Evolutionary conservation across 2,113 vertebrate species (phyloP).

Genomic region (Lophius piscatorius): DNA sequence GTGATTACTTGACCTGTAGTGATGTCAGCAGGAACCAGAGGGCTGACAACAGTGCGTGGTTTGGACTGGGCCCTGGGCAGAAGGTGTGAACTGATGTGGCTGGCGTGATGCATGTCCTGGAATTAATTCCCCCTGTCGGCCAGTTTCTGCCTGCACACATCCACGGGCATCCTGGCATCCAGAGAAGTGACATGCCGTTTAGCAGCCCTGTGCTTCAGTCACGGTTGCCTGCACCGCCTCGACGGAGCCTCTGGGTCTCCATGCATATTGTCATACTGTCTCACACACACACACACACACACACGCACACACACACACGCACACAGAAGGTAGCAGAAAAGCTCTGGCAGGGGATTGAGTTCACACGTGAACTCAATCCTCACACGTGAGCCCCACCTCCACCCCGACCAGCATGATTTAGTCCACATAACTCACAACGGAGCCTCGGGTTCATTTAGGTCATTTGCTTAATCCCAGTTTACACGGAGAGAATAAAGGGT

Average conservation of each 20-base stretch:
- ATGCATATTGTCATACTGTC: conserved; percentile 2
- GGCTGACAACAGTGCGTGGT: neutral
- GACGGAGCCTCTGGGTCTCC: conserved; percentile 26
- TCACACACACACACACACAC: neutral
- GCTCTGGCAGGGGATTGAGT: conserved; percentile 7
- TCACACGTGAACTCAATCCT: conserved; percentile 6
- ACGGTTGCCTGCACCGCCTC: conserved; percentile 20
- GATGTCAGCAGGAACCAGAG: neutral
- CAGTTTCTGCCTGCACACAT: conserved; percentile 22
- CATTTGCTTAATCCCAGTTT: conserved; percentile 41
- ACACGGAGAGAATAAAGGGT: conserved; percentile 32
- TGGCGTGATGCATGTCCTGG: conserved; percentile 43
- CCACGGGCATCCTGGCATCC: conserved; percentile 34
- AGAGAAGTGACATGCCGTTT: conserved; percentile 45
- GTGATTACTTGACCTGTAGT: neutral
- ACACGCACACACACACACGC: neutral
- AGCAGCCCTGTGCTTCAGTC: conserved; percentile 40
- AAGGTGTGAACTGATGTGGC: conserved; percentile 37
- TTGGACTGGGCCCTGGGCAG: conserved; percentile 9
- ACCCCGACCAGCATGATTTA: conserved; percentile 11
- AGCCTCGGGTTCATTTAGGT: conserved; percentile 43
- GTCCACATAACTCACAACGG: conserved; percentile 11
- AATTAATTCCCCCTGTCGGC: conserved; percentile 52
- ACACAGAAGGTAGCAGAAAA: too few species aligned
- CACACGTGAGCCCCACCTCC: neutral